phyloP scores from a whole-genome alignment of 2,888 invertebrate species.

The Choreutis nemorana region DNA sequence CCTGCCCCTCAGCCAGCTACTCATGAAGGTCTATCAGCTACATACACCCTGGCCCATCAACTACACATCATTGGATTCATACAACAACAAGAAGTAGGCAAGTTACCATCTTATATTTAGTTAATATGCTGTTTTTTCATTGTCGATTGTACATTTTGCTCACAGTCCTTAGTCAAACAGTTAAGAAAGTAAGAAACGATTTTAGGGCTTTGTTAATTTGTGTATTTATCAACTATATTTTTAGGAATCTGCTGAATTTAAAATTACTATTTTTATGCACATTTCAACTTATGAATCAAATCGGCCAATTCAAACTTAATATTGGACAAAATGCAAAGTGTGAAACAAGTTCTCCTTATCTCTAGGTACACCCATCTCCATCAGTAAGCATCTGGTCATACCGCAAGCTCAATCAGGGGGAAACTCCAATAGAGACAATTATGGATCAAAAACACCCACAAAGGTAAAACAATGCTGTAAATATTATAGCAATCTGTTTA shows the following conservation, averaged over 20 bases:
- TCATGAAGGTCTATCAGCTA: constrained; percentile 69
- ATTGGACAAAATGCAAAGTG: too few relatives aligned
- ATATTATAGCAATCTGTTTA: constrained; percentile 4
- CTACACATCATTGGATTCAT: constrained; percentile 90
- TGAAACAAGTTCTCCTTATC: constrained; percentile 9
- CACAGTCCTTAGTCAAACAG: too few relatives aligned
- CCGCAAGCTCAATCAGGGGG: constrained; percentile 68
- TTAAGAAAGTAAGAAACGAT: too few relatives aligned
- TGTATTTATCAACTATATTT: too few relatives aligned
- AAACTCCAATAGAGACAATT: constrained; percentile 51
- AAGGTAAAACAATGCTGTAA: constrained; percentile 24
- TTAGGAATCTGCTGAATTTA: constrained; percentile 82
- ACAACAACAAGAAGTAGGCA: constrained; percentile 81
- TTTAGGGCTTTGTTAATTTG: too few relatives aligned
- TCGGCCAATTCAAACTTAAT: too few relatives aligned
- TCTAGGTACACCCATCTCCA: constrained; percentile 85
- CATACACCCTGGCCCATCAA: constrained; percentile 70
- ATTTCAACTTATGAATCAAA: constrained; percentile 3
- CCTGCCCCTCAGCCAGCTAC: constrained; percentile 63
- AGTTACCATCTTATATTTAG: too few relatives aligned
- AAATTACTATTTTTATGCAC: constrained; percentile 3
- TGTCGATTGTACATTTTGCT: too few relatives aligned
- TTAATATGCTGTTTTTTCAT: too few relatives aligned
- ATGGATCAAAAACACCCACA: constrained; percentile 44
- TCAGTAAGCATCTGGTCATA: constrained; percentile 89